Percentiles rank a stretch among this genome's conserved stretches.
Conservation (phyloP, 2,888 invertebrate genomes). For the Drosophila siamana region DNA sequence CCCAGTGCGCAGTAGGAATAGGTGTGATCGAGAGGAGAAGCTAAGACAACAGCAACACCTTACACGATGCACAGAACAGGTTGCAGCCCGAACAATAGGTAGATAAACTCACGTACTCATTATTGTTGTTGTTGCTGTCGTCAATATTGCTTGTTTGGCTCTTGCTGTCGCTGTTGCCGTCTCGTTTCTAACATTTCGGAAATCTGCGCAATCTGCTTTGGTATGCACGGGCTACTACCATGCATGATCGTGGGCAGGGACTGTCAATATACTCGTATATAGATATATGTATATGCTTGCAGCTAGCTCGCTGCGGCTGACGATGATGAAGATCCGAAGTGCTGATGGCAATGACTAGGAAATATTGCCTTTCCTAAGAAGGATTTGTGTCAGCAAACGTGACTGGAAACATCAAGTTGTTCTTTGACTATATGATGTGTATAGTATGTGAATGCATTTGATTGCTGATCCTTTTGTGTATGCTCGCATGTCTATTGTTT, state of each 20-base stretch:
- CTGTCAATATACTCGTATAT: slow-evolving; percentile 43
- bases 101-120: slow-evolving; percentile 75
- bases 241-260: slow-evolving; percentile 25
- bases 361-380: slow-evolving; percentile 79
- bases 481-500: slow-evolving; percentile 69
- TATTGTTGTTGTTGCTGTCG: slow-evolving; percentile 51
- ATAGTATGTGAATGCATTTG: slow-evolving; percentile 53
- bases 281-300: slow-evolving; percentile 5
- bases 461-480: slow-evolving; percentile 76
- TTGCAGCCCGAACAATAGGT: slow-evolving; percentile 74
- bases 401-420: slow-evolving; percentile 73
- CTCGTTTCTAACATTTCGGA: slow-evolving; percentile 68
- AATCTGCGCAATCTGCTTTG: slow-evolving; percentile 78
- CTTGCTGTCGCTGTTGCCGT: slow-evolving; percentile 10
- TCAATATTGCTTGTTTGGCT: background rate
- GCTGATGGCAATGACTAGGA: slow-evolving; percentile 68
- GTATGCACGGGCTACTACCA: slow-evolving; percentile 72
- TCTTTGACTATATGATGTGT: background rate
- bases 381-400: slow-evolving; percentile 81
- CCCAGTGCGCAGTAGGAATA: slow-evolving; percentile 48
- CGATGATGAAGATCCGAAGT: slow-evolving; percentile 66
- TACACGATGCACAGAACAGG: slow-evolving; percentile 75
- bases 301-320: slow-evolving; percentile 28
- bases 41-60: slow-evolving; percentile 64
- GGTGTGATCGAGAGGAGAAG: slow-evolving; percentile 70